Conservation (phyloP, 2,888 invertebrate genomes). For the Plemyria rubiginata region DNA sequence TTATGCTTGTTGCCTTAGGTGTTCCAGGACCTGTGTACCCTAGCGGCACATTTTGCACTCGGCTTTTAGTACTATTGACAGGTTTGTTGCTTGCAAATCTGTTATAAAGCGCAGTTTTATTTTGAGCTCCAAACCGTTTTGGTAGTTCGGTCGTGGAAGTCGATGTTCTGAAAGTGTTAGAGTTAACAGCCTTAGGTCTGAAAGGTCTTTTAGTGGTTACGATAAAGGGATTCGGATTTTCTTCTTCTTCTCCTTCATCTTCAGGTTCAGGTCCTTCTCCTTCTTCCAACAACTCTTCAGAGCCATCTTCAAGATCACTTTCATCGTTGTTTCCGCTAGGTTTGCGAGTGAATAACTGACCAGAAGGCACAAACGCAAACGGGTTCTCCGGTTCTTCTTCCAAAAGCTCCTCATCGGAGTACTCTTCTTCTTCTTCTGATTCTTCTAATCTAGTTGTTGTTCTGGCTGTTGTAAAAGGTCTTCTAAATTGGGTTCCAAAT, state of each 20-base stretch:
- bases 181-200: conserved; percentile 68
- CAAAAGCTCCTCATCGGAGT: conserved; percentile 65
- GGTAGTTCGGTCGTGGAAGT: conserved; percentile 73
- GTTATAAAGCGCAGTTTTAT: conserved; percentile 63
- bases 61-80: conserved; percentile 63
- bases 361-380: conserved; percentile 74
- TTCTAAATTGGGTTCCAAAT: conserved; percentile 67
- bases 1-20: no score
- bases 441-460: conserved; percentile 64
- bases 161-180: conserved; percentile 76
- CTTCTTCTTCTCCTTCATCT: conserved; percentile 50
- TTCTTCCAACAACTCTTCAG: conserved; percentile 49
- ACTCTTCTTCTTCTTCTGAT: conserved; percentile 68
- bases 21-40: conserved; percentile 60
- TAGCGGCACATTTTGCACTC: conserved; percentile 75
- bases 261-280: conserved; percentile 48
- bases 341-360: conserved; percentile 73
- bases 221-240: conserved; percentile 49
- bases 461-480: conserved; percentile 71
- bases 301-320: conserved; percentile 56
- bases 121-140: conserved; percentile 57
- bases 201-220: conserved; percentile 65
- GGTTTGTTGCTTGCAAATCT: conserved; percentile 65
- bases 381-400: conserved; percentile 74
- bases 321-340: conserved; percentile 56